Evolutionary conservation across 1,140 invertebrate species (phyloP).

Genomic region (Bombus difficillimus): DNA sequence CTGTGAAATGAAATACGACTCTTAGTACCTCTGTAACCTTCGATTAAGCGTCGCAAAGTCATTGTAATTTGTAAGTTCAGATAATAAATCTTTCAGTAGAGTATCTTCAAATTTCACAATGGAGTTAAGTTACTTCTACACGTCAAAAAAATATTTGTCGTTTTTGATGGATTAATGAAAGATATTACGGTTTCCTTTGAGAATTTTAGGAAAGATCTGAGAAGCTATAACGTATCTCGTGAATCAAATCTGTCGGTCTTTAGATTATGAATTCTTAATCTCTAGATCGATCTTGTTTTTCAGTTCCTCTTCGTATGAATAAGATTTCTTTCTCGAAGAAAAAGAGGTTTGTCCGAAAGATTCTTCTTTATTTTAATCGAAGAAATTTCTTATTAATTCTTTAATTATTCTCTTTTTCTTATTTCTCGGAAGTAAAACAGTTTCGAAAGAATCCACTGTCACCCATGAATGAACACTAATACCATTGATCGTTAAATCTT

Average conservation of each 20-base stretch:
- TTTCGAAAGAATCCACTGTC: too few species aligned
- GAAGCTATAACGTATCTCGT: neutral
- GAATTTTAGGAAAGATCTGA: neutral
- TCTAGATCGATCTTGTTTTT: neutral
- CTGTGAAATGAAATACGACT: too few species aligned
- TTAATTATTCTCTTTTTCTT: neutral
- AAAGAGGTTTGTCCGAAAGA: neutral
- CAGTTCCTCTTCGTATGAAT: neutral
- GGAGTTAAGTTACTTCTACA: neutral
- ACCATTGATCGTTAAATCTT: too few species aligned
- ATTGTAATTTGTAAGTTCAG: neutral
- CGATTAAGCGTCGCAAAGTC: too few species aligned
- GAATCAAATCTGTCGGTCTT: neutral
- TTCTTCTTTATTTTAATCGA: neutral
- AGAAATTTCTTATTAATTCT: neutral
- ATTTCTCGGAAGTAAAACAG: too few species aligned
- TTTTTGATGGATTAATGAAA: neutral
- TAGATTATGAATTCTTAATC: neutral
- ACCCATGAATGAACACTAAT: too few species aligned
- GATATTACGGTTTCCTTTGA: neutral
- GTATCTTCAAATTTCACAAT: neutral
- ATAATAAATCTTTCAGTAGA: neutral
- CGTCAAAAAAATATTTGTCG: too few species aligned
- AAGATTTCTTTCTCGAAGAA: neutral
- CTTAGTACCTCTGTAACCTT: neutral